Evolutionary conservation across 2,888 invertebrate genomes (phyloP).

Genomic region (Pristionchus entomophagus): DNA sequence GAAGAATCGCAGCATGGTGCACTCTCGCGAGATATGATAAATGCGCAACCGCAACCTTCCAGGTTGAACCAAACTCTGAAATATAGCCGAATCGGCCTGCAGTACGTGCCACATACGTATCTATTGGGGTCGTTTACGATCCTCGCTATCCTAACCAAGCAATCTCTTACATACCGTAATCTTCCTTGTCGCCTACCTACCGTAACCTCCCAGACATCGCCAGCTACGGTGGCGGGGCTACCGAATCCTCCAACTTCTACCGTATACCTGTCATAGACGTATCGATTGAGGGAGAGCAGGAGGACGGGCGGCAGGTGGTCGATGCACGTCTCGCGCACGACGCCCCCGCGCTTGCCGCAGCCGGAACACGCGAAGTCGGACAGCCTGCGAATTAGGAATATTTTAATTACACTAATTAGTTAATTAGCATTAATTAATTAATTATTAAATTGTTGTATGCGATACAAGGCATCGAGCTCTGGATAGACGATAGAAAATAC

Average conservation of each 20-base stretch:
- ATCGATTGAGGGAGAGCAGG: constrained; percentile 70
- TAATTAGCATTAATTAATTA: too few relatives aligned
- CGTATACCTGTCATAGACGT: constrained; percentile 61
- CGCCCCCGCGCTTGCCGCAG: constrained; percentile 61
- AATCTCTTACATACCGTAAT: too few relatives aligned
- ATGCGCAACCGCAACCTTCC: background rate
- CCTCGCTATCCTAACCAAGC: too few relatives aligned
- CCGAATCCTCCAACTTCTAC: background rate
- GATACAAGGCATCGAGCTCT: too few relatives aligned
- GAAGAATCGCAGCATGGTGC: too few relatives aligned
- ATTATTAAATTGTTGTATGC: too few relatives aligned
- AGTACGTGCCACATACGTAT: too few relatives aligned
- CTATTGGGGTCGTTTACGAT: too few relatives aligned
- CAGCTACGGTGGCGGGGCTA: background rate
- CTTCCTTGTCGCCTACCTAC: background rate
- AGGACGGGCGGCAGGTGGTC: constrained; percentile 68
- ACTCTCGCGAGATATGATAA: background rate
- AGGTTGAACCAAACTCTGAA: constrained; percentile 31
- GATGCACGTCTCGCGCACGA: constrained; percentile 53
- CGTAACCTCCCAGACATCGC: background rate
- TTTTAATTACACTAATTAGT: background rate
- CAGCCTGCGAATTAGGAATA: constrained; percentile 56
- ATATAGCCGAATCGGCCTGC: too few relatives aligned
- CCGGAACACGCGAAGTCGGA: constrained; percentile 66
- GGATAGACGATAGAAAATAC: too few relatives aligned